A percentile compares a stretch with the other conserved stretches of the same genome.
phyloP scores from a whole-genome alignment of 2,113 vertebrate species.

The Nesogale talazaci region DNA sequence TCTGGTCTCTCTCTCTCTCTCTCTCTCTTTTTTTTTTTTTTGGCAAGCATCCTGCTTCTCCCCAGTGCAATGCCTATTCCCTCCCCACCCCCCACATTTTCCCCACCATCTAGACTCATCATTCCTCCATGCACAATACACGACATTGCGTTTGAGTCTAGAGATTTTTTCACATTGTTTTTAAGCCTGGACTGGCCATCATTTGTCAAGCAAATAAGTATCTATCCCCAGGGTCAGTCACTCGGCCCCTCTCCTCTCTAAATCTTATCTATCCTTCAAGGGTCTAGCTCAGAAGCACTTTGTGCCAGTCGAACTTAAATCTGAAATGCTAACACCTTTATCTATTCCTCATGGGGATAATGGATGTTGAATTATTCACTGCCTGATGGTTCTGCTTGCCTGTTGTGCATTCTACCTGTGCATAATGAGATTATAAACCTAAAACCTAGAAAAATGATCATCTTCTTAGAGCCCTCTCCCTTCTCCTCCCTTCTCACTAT shows the following conservation, averaged over 20 bases:
- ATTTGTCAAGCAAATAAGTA: no score
- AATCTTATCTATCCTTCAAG: not conserved
- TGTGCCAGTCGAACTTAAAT: not conserved
- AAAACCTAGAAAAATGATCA: not conserved
- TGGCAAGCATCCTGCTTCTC: no score
- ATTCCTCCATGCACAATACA: no score
- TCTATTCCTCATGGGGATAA: not conserved
- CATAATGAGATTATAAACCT: not conserved
- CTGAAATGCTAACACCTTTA: conserved; percentile 1
- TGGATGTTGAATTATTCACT: not conserved
- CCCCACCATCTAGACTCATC: no score
- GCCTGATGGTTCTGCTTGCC: not conserved
- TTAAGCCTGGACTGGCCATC: no score
- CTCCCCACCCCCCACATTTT: no score
- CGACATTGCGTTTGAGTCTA: no score
- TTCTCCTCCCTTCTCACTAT: not conserved
- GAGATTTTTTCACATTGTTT: no score
- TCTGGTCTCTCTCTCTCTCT: no score
- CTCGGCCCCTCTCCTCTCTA: not conserved
- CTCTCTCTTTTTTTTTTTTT: no score
- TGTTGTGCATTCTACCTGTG: not conserved
- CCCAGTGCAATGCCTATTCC: no score
- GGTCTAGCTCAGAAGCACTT: conserved; percentile 7
- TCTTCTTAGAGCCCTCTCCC: not conserved
- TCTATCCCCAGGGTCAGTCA: no score